Evolutionary conservation across 1,140 invertebrate species (phyloP), one percentile per base, ranked within the genome.

Genomic region (Samia ricini): DNA sequence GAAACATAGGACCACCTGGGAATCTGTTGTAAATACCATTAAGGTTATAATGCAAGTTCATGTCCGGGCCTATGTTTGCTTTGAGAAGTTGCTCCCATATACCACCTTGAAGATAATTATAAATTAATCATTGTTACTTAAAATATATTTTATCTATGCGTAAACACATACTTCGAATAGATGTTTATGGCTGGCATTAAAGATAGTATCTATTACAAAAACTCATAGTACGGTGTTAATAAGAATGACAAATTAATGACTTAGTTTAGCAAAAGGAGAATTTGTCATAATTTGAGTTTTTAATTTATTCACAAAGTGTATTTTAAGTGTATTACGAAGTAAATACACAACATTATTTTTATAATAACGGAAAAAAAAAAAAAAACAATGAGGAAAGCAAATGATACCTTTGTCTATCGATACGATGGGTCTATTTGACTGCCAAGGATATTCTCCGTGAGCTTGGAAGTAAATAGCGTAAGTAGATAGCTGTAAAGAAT

Each of bases 391-490:
- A n/a, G n/a, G n/a, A n/a, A n/a, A n/a, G n/a, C n/a, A n/a, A n/a
- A 12, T 2, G 12, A 15, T 76, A 89, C 85, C 85, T 75, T 85
- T 89, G 42, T 88, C 83, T 10, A 80, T 66, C 15, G 81, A 81
- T 12, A 81, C 71, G 18, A 89, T 72, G 4, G 87, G 85, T 54
- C 84, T 71, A 21, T 80, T 85, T 0, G 85, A 87, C 19, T 88
- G 80, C 87, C 87, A 89, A 1, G 87, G 87, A 60, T 89, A 89
- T 64, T 89, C 87, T 7, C 85, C 84, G 24, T 89, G 87, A 10
- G 85, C 84, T 87, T 89, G 87, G 76, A 89, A 89, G 62, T 88
- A 89, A 33, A 84, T 81, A 0, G 87, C 83, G 55, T 88, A 89
- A 0, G 87, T 87, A 2, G 87, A 88, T 2, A 89, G 67, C 83